Base-by-base conservation (phyloP, 2,113 vertebrate species). In the Pygoscelis adeliae region DNA sequence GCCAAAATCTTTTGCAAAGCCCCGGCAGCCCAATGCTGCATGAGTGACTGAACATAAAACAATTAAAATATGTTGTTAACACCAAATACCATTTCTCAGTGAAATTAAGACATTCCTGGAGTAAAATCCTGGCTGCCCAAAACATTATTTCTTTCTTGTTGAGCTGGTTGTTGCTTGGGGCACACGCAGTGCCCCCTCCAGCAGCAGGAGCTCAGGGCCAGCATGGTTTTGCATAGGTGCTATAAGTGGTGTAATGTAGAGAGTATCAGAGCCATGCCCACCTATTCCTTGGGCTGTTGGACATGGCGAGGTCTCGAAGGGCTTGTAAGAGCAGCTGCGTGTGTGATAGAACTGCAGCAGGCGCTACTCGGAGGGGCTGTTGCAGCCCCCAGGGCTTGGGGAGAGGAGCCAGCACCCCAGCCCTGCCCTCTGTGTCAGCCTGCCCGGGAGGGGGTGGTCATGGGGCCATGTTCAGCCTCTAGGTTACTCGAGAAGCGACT, bases 401-500 rank as follows among this genome's bases (percentile, higher is more conserved):
- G n/a, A 25, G 40, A 72, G 58, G 8, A 81, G 22, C 61, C 61
- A 53, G 32, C 18, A 14, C 36, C 46, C 19, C 52, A 56, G 36
- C 34, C 34, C 34, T 15, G 27, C 8, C 5, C 19, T 53, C 36
- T 10, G 5, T 5, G 4, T 3, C 7, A 4, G 34, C 29, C 18
- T 66, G 20, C 38, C 47, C 7, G 1, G 26, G 11, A 44, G 44
- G 44, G 26, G 20, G 13, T 10, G 36, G 13, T 36, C 36, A 11
- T 0, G 0, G 70, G 38, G 36, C 73, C 6, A 1, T 1, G 2
- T 30, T 70, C 73, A 66, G 55, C 23, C 30, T 17, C 53, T 21
- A 29, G 6, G 3, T 77, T 30, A 4, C 42, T 38, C 1, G 0
- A 18, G 20, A 61, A 63, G 27, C 8, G 7, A 15, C 25, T 46